Base-by-base conservation (phyloP, 2,113 vertebrate species). In the Apodemus sylvaticus region DNA sequence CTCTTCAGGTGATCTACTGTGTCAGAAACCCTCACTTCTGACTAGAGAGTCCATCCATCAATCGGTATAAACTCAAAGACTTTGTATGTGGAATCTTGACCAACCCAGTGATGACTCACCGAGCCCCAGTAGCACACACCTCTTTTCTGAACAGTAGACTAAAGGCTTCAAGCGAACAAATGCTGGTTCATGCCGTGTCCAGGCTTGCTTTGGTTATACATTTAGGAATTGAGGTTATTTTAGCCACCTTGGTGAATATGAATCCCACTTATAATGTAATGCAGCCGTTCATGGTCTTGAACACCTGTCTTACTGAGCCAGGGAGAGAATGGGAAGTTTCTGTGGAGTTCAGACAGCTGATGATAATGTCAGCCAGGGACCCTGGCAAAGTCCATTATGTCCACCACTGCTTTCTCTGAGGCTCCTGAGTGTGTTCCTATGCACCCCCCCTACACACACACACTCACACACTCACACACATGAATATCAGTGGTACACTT, bases 321-420 rank as follows among this genome's bases (percentile, higher is more conserved):
- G 39, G 31, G 55, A 36, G 62, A 11, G 64, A 39, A 42, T 6
- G 22, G 9, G 39, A 42, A 24, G 99, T 16, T 98, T 0, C 99
- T 98, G 93, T 99, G 99, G 93, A 99, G 97, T 91, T 98, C 98
- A 8, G 99, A 99, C 48, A 99, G 98, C 98, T 99, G 99, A 12
- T 99, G 42, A 53, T 51, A 70, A 1, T 36, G 24, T 24, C 77
- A 62, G 55, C 11, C 58, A 14, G 62, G 36, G 66, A 89, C 53
- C 16, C 34, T 26, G 8, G 20, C 45, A 39, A 39, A 73, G 53
- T 99, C 88, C 99, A 99, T 98, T 99, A 99, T 2, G 99, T 99
- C 0, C 99, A 99, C 98, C 99, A 99, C 98, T 99, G 99, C 98
- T 99, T 99, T 98, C 99, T 98, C 99, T 99, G 99, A 3, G 99